These are phyloP conservation scores for Aporophyla lueneburgensis DNA, from an alignment of 2,888 invertebrate species.

Conservation along the genomic window DNA sequence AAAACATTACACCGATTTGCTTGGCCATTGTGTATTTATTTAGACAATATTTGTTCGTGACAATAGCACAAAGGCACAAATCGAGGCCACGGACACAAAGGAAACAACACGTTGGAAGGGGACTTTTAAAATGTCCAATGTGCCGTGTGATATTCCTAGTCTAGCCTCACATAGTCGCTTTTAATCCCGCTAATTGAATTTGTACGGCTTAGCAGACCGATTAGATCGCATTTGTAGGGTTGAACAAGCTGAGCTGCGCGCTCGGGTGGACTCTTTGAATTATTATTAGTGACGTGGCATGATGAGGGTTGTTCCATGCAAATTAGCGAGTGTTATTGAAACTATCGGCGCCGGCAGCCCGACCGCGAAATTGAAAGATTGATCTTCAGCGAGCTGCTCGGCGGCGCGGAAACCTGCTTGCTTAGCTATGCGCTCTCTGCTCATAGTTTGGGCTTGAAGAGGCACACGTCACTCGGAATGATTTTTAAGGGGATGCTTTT, in stretches of 20 bases:
- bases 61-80: constrained; percentile 56
- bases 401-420: constrained; percentile 50
- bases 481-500: constrained; percentile 48
- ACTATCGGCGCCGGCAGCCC: constrained; percentile 64
- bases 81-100: constrained; percentile 50
- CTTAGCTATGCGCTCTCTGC: constrained; percentile 62
- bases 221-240: constrained; percentile 76
- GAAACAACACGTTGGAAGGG: constrained; percentile 32
- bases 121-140: constrained; percentile 54
- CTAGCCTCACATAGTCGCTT: constrained; percentile 67
- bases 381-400: constrained; percentile 67
- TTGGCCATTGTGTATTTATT: constrained; percentile 45
- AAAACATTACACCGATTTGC: constrained; percentile 33
- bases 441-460: constrained; percentile 51
- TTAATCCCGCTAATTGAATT: constrained; percentile 79
- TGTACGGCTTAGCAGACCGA: constrained; percentile 78
- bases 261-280: constrained; percentile 68
- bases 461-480: constrained; percentile 59
- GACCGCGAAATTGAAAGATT: constrained; percentile 67
- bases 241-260: constrained; percentile 67
- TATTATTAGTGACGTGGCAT: constrained; percentile 68
- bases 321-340: constrained; percentile 70
- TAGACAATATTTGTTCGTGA: constrained; percentile 54
- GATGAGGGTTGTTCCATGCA: constrained; percentile 68
- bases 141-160: constrained; percentile 60